Conservation (phyloP, 2,797 vertebrate species). For the Mormyrops boulengeri region DNA sequence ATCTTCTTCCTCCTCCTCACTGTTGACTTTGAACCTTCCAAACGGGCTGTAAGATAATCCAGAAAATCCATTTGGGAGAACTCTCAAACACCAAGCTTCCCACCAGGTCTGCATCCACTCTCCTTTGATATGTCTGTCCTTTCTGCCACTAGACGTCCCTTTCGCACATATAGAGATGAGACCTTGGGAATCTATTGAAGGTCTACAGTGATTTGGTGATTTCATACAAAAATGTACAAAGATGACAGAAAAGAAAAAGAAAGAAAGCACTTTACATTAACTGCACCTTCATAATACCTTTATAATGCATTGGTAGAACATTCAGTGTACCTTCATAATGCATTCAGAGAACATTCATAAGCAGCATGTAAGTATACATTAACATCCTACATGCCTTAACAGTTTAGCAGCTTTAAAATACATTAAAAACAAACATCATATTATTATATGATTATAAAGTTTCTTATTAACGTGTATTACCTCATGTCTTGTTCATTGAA, state of each 20-base stretch:
- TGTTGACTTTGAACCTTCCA: slow-evolving; percentile 96
- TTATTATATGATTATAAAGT: neutral
- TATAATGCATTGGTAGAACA: neutral
- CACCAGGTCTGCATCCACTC: neutral
- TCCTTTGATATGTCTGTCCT: neutral
- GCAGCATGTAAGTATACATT: no score
- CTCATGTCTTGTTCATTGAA: neutral
- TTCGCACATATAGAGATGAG: neutral
- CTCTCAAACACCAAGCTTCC: neutral
- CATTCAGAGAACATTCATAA: no score
- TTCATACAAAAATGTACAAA: neutral
- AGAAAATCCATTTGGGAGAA: neutral
- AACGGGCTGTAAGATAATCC: slow-evolving; percentile 69
- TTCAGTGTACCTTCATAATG: no score
- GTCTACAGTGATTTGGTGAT: neutral
- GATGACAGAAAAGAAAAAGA: neutral
- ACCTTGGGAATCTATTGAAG: neutral
- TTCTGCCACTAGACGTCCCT: neutral
- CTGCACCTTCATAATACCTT: neutral
- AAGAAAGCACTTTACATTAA: neutral
- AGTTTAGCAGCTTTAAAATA: no score
- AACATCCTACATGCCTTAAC: no score
- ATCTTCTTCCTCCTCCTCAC: slow-evolving; percentile 94
- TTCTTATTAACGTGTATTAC: neutral
- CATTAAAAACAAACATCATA: neutral